Conservation (phyloP, 1,140 invertebrate species). For the Ips nitidus region DNA sequence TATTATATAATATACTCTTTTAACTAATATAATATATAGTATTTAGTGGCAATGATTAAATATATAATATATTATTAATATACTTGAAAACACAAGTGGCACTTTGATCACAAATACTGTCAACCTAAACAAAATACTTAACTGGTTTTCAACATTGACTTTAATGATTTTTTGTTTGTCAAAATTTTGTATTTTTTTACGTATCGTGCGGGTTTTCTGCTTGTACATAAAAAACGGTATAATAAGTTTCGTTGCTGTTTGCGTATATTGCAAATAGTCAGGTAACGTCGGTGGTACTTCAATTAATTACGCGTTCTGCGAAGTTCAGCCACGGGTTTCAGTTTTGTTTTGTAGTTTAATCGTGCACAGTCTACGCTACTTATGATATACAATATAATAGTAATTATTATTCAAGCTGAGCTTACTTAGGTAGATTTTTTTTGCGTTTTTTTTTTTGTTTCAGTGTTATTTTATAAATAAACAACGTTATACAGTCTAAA, state of each 20-base stretch:
- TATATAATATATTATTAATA: constrained; percentile 39
- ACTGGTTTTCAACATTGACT: constrained; percentile 24
- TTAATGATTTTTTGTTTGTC: constrained; percentile 27
- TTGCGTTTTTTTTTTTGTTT: constrained; percentile 38
- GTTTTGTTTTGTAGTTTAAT: not conserved
- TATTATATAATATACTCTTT: constrained; percentile 48
- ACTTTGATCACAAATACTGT: constrained; percentile 53
- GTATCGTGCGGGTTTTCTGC: constrained; percentile 29
- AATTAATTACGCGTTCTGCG: constrained; percentile 7
- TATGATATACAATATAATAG: constrained; percentile 1
- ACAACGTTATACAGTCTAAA: constrained; percentile 45
- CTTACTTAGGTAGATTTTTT: constrained; percentile 26
- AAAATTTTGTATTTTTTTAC: constrained; percentile 14
- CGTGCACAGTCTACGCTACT: constrained; percentile 23
- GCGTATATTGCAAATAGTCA: constrained; percentile 35
- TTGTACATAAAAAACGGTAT: constrained; percentile 23
- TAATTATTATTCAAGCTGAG: constrained; percentile 27
- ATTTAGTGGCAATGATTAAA: constrained; percentile 51
- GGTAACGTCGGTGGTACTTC: constrained; percentile 26
- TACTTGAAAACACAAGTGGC: constrained; percentile 53
- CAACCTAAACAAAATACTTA: constrained; percentile 50
- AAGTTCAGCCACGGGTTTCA: constrained; percentile 25
- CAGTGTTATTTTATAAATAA: constrained; percentile 43
- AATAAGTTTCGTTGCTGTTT: constrained; percentile 33
- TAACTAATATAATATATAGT: constrained; percentile 49